These are phyloP conservation scores for Sebastes elongatus DNA, from an alignment of 2,797 vertebrate genomes.

Conservation along the genomic window DNA sequence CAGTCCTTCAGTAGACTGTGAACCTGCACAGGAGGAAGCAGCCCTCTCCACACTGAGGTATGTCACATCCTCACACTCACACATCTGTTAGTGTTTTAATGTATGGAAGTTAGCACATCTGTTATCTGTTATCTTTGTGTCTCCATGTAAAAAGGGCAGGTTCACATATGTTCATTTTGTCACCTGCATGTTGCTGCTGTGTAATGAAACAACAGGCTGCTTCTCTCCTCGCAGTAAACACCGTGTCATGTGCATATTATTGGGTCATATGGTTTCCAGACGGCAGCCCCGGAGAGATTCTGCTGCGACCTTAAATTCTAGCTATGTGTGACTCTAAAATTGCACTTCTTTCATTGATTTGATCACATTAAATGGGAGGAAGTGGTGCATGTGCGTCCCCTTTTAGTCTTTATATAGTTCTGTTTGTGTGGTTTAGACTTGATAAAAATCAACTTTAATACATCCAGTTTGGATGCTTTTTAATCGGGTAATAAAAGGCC, in stretches of 20 bases:
- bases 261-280: conserved; percentile 74
- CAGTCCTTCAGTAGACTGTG: conserved; percentile 68
- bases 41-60: conserved; percentile 76
- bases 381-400: background rate
- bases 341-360: conserved; percentile 1
- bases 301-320: conserved; percentile 33
- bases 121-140: background rate
- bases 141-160: background rate
- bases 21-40: conserved; percentile 72
- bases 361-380: conserved; percentile 9
- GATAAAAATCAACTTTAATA: background rate
- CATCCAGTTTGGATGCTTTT: background rate
- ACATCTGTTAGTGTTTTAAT: conserved; percentile 14
- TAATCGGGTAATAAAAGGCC: background rate
- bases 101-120: conserved; percentile 20
- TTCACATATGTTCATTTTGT: background rate
- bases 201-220: conserved; percentile 69
- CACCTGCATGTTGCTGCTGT: conserved; percentile 12
- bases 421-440: conserved; percentile 9
- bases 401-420: background rate
- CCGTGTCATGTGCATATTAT: conserved; percentile 76
- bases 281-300: conserved; percentile 44
- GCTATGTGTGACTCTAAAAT: conserved; percentile 20
- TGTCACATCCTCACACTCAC: conserved; percentile 59
- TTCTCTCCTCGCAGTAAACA: conserved; percentile 71